Percentiles rank a stretch among this genome's conserved stretches.
These are phyloP conservation scores for Peromyscus nudipes DNA, from an alignment of 2,797 vertebrate species.

Conservation along the genomic window DNA sequence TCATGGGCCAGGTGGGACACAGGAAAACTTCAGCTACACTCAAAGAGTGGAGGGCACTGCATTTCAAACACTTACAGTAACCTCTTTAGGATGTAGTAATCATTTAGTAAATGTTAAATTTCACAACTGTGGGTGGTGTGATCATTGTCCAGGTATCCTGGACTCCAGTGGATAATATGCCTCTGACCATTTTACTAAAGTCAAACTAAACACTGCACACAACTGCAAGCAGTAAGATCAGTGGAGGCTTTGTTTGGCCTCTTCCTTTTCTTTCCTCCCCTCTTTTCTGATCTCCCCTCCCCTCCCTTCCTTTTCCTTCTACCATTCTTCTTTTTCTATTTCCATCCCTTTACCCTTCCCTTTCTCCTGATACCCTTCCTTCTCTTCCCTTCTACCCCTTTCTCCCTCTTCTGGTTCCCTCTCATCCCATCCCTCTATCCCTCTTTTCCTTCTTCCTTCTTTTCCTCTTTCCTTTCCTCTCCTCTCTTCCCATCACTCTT, in stretches of 20 bases:
- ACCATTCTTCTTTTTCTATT: fast-evolving
- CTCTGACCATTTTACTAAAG: background rate
- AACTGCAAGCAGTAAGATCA: background rate
- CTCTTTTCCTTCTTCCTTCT: fast-evolving
- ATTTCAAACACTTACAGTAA: background rate
- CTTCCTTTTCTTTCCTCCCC: too few relatives aligned
- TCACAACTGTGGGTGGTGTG: background rate
- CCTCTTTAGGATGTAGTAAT: background rate
- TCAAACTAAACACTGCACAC: background rate
- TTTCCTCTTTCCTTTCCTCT: fast-evolving
- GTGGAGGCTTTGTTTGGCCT: background rate
- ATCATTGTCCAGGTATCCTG: background rate
- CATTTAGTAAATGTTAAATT: background rate
- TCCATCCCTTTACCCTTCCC: fast-evolving
- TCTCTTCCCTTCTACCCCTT: fast-evolving
- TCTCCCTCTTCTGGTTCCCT: fast-evolving
- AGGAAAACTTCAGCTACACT: too few relatives aligned
- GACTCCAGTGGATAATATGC: background rate
- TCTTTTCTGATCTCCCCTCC: fast-evolving
- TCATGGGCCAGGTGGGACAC: too few relatives aligned
- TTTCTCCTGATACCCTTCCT: fast-evolving
- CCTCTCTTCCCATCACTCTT: fast-evolving
- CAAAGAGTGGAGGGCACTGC: background rate
- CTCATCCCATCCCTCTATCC: fast-evolving
- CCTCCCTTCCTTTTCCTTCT: fast-evolving